phyloP scores from a whole-genome alignment of 2,888 invertebrate species.

The Cephonodes hylas region DNA sequence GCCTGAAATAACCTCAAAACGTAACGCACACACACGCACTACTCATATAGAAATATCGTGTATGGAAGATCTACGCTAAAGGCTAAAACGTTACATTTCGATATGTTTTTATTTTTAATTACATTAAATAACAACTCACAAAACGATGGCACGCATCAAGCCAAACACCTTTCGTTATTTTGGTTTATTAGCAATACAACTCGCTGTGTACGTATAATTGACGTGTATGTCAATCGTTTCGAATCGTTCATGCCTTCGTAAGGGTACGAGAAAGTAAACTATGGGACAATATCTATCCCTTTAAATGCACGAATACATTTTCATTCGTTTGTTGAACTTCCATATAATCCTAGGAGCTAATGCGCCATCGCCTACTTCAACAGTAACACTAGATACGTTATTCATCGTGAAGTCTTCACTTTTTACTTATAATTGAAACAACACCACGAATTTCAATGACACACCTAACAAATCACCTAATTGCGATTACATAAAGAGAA shows the following conservation, averaged over 20 bases:
- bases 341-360: conserved; percentile 55
- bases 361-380: conserved; percentile 67
- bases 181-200: conserved; percentile 44
- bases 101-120: conserved; percentile 74
- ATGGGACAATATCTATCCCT: background rate
- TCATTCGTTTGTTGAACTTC: conserved; percentile 6
- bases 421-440: conserved; percentile 59
- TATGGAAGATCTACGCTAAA: conserved; percentile 80
- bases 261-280: conserved; percentile 9
- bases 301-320: background rate
- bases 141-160: conserved; percentile 72
- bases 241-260: conserved; percentile 15
- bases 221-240: conserved; percentile 19
- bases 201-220: conserved; percentile 25
- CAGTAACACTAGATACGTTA: conserved; percentile 49
- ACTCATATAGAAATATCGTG: conserved; percentile 55
- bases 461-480: conserved; percentile 33
- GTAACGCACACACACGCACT: conserved; percentile 54
- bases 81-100: conserved; percentile 76
- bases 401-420: conserved; percentile 57
- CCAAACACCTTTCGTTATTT: conserved; percentile 50
- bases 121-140: conserved; percentile 67
- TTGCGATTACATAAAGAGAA: conserved; percentile 47
- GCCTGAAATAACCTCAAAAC: conserved; percentile 5
- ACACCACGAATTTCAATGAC: conserved; percentile 16